Evolutionary conservation across 2,113 vertebrate species (phyloP).

Genomic region (Halichoerus grypus): DNA sequence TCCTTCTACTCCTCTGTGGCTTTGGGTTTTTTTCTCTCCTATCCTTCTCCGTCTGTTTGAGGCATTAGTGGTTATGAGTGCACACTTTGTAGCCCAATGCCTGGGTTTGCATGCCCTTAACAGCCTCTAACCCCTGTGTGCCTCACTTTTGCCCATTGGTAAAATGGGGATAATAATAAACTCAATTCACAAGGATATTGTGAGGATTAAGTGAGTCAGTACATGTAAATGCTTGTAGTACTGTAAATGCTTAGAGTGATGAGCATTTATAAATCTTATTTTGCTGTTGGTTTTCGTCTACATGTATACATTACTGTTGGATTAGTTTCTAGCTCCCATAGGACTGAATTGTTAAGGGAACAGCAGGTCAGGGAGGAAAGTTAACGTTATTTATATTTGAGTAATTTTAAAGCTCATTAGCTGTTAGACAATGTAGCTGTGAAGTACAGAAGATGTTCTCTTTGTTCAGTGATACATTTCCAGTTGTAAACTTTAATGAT

Average conservation of each 20-base stretch:
- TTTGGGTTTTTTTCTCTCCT: background rate
- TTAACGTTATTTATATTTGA: background rate
- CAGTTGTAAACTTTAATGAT: background rate
- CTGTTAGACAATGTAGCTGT: background rate
- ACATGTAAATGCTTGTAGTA: background rate
- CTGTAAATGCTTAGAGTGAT: background rate
- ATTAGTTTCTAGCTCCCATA: background rate
- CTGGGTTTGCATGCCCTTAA: background rate
- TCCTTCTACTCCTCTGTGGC: background rate
- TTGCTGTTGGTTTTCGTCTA: background rate
- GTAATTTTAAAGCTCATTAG: slow-evolving; percentile 15
- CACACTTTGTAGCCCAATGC: background rate
- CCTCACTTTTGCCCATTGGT: background rate
- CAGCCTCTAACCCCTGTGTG: background rate
- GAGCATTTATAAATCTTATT: background rate
- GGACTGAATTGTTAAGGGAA: background rate
- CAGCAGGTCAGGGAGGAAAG: background rate
- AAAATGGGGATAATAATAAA: background rate
- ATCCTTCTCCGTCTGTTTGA: background rate
- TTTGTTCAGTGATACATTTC: background rate
- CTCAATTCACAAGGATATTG: background rate
- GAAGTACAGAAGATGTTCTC: background rate
- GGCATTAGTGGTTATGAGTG: background rate
- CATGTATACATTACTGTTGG: background rate
- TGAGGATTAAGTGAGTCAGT: background rate